Evolutionary conservation across 2,113 vertebrate genomes (phyloP).

Genomic region (Nyctibius bracteatus): DNA sequence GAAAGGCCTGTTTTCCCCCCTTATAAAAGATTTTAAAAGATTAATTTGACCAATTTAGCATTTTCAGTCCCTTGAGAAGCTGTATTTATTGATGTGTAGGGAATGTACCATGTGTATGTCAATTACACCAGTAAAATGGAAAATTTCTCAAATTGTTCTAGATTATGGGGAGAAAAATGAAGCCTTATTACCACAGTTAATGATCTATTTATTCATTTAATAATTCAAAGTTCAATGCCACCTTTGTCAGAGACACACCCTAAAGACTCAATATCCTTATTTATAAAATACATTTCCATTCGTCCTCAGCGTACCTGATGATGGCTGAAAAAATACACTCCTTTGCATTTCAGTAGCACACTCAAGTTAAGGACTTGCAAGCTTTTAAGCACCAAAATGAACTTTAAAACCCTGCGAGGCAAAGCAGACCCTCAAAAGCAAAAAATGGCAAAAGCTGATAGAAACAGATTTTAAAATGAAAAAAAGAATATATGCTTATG

Average conservation of each 20-base stretch:
- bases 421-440: neutral
- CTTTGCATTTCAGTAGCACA: neutral
- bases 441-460: neutral
- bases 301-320: neutral
- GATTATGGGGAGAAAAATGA: neutral
- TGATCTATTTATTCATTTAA: neutral
- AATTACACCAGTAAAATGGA: neutral
- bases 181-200: neutral
- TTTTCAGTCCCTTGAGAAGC: neutral
- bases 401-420: neutral
- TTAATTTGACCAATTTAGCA: neutral
- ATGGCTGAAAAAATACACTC: neutral
- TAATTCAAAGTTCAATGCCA: neutral
- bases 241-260: neutral
- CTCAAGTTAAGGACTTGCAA: neutral
- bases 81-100: neutral
- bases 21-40: neutral
- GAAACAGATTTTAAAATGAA: neutral
- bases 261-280: neutral
- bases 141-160: neutral
- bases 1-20: neutral
- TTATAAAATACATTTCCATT: neutral
- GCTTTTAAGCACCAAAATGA: neutral
- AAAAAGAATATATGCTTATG: neutral
- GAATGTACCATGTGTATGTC: neutral